Percentiles rank a stretch among this genome's conserved stretches.
phyloP scores from a whole-genome alignment of 2,113 vertebrate species.

The Osmerus eperlanus region DNA sequence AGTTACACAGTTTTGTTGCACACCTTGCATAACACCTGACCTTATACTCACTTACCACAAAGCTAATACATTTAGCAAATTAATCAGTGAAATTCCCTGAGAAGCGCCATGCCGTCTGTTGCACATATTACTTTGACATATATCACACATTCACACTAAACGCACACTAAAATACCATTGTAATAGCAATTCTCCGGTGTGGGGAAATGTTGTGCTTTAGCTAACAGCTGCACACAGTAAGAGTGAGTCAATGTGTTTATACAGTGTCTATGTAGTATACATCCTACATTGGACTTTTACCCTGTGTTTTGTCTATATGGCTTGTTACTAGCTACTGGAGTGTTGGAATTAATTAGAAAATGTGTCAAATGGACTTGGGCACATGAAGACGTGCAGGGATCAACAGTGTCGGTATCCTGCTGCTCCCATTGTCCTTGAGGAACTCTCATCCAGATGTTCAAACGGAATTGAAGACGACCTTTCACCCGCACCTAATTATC shows the following conservation, averaged over 20 bases:
- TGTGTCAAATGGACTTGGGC: slow-evolving; percentile 67
- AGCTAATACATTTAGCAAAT: neutral
- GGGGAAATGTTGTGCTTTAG: neutral
- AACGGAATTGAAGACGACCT: slow-evolving; percentile 85
- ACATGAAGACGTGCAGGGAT: slow-evolving; percentile 47
- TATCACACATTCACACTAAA: neutral
- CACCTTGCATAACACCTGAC: slow-evolving; percentile 10
- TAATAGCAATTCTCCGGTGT: neutral
- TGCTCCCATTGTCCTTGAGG: slow-evolving; percentile 75
- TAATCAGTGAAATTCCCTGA: neutral
- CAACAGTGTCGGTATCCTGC: slow-evolving; percentile 53
- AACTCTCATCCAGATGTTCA: slow-evolving; percentile 83
- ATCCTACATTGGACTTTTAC: slow-evolving; percentile 11
- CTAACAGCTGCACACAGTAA: neutral
- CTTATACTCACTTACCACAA: slow-evolving; percentile 7
- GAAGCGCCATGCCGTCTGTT: neutral
- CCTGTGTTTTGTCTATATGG: slow-evolving; percentile 44
- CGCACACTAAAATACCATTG: neutral
- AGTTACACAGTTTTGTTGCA: slow-evolving; percentile 28
- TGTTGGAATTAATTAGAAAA: slow-evolving; percentile 71
- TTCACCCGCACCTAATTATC: slow-evolving; percentile 90
- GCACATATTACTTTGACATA: neutral
- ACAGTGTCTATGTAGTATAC: neutral
- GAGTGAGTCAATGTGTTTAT: neutral
- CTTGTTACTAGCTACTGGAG: slow-evolving; percentile 53